These are phyloP conservation scores for Halisarca cf. caerulea DNA, from an alignment of 37 sponge, comb jelly and placozoan genomes.

Conservation along the genomic window DNA sequence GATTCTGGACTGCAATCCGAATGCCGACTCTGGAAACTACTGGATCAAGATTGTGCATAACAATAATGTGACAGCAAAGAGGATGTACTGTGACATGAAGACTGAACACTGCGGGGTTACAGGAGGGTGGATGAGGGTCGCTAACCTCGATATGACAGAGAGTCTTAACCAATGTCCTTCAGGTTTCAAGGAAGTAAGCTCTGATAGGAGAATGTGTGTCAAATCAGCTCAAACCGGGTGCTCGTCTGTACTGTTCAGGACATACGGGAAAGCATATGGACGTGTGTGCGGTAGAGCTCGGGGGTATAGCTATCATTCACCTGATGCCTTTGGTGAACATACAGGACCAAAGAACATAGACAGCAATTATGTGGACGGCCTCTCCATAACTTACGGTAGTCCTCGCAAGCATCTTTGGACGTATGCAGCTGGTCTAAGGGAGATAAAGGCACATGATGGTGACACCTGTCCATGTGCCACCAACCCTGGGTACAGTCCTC, in stretches of 20 bases:
- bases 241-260: not conserved
- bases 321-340: not conserved
- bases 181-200: not conserved
- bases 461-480: not conserved
- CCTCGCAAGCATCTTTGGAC: conserved; percentile 11
- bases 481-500: not conserved
- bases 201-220: no score
- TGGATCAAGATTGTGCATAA: not conserved
- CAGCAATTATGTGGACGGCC: not conserved
- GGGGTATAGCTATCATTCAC: not conserved
- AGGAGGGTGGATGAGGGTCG: conserved; percentile 20
- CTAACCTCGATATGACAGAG: not conserved
- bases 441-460: not conserved
- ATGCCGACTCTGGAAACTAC: not conserved
- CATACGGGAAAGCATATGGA: not conserved
- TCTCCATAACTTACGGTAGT: not conserved
- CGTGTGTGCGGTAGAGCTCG: conserved; percentile 6
- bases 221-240: no score
- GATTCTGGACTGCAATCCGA: not conserved
- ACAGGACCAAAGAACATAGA: not conserved
- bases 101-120: not conserved
- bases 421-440: not conserved
- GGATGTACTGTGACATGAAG: not conserved
- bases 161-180: not conserved
- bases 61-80: not conserved